A percentile compares a stretch with the other conserved stretches of the same genome.
Evolutionary conservation across 2,113 vertebrate species (phyloP).

Genomic region (Abramis brama): DNA sequence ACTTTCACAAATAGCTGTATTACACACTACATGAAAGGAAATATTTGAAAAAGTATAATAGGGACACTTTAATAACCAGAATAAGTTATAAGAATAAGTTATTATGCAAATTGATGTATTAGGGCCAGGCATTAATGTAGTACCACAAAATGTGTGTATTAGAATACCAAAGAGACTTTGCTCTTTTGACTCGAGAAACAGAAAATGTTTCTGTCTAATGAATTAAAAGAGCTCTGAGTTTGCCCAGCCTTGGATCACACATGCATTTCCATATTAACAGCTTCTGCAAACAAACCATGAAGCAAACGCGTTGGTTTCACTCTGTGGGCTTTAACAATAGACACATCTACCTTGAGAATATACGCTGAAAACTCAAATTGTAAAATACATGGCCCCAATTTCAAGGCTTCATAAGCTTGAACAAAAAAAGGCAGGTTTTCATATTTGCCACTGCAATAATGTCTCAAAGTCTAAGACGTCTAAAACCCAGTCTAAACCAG

Average conservation of each 20-base stretch:
- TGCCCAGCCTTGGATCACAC: not conserved
- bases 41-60: no score
- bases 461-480: not conserved
- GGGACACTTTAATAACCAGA: no score
- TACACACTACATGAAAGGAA: no score
- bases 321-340: not conserved
- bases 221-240: not conserved
- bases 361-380: not conserved
- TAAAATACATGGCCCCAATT: not conserved
- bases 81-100: no score
- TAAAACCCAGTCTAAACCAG: not conserved
- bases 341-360: not conserved
- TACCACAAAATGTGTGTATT: not conserved
- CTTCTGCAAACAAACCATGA: not conserved
- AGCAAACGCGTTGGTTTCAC: not conserved
- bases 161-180: not conserved
- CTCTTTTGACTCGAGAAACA: not conserved
- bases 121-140: not conserved
- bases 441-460: not conserved
- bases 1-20: no score
- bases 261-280: conserved; percentile 13
- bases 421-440: not conserved
- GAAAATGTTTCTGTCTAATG: not conserved
- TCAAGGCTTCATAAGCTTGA: not conserved
- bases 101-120: not conserved